Conservation (phyloP, 2,888 invertebrate genomes). For the Xanthostigma xanthostigma region DNA sequence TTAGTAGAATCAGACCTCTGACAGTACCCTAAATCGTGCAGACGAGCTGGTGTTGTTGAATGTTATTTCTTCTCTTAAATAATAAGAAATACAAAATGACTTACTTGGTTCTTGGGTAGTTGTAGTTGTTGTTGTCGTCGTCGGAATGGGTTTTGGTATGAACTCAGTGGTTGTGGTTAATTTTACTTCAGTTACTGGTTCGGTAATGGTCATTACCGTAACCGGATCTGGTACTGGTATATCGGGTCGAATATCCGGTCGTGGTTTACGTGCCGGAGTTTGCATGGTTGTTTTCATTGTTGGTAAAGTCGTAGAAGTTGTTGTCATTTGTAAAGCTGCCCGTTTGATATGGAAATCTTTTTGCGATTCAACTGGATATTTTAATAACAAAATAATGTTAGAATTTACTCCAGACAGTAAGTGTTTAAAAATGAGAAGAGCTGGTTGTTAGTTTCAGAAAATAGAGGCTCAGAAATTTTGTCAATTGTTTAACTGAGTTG, state of each 20-base stretch:
- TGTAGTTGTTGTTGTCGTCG: conserved; percentile 40
- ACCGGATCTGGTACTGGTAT: conserved; percentile 25
- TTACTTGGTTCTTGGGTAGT: conserved; percentile 42
- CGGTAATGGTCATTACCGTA: conserved; percentile 24
- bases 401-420: too few relatives aligned
- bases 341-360: conserved; percentile 66
- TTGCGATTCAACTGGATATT: conserved; percentile 66
- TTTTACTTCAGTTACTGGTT: conserved; percentile 22
- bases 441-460: too few relatives aligned
- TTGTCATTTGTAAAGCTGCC: conserved; percentile 33
- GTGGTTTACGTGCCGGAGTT: conserved; percentile 13
- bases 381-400: background rate
- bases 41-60: too few relatives aligned
- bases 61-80: too few relatives aligned
- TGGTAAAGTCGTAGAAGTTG: conserved; percentile 30
- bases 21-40: too few relatives aligned
- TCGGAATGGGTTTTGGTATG: conserved; percentile 36
- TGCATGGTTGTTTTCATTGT: conserved; percentile 31
- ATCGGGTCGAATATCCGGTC: background rate
- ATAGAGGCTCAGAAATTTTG: too few relatives aligned
- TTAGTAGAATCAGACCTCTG: too few relatives aligned
- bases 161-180: conserved; percentile 26
- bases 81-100: conserved; percentile 13
- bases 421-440: too few relatives aligned
- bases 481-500: too few relatives aligned